Evolutionary conservation across 2,888 invertebrate species (phyloP).

Genomic region (Dasysyrphus albostriatus): DNA sequence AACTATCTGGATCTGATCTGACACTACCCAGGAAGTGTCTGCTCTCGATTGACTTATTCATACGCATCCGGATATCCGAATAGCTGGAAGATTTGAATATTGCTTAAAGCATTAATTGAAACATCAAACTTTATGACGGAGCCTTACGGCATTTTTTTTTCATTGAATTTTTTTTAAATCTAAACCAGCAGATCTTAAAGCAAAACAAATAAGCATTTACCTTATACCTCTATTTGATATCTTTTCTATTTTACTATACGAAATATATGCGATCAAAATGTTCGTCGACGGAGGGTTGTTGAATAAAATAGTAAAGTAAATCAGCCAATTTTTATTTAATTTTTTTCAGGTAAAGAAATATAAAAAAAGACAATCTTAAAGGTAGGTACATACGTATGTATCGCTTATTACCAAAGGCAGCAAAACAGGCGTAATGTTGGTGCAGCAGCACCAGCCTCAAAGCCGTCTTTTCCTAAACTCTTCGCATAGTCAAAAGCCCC

Average conservation of each 20-base stretch:
- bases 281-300: constrained; percentile 38
- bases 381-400: not conserved
- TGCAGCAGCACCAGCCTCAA: constrained; percentile 33
- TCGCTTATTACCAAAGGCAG: constrained; percentile 46
- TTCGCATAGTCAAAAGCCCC: constrained; percentile 24
- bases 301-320: constrained; percentile 62
- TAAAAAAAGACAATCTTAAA: constrained; percentile 9
- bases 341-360: not conserved
- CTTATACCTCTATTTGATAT: constrained; percentile 46
- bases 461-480: constrained; percentile 23
- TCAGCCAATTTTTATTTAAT: constrained; percentile 17
- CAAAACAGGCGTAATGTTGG: constrained; percentile 31
- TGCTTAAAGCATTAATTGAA: too few species aligned
- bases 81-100: too few species aligned
- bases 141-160: too few species aligned
- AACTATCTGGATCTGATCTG: too few species aligned
- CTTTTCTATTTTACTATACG: constrained; percentile 29
- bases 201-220: constrained; percentile 37
- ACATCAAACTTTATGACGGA: too few species aligned
- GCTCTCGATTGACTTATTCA: too few species aligned
- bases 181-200: too few species aligned
- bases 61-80: too few species aligned
- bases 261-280: constrained; percentile 49
- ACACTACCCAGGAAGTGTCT: too few species aligned
- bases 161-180: too few species aligned